Percentiles rank a stretch among this genome's conserved stretches.
Evolutionary conservation across 1,140 invertebrate genomes (phyloP).

Genomic region (Penaeus vannamei): DNA sequence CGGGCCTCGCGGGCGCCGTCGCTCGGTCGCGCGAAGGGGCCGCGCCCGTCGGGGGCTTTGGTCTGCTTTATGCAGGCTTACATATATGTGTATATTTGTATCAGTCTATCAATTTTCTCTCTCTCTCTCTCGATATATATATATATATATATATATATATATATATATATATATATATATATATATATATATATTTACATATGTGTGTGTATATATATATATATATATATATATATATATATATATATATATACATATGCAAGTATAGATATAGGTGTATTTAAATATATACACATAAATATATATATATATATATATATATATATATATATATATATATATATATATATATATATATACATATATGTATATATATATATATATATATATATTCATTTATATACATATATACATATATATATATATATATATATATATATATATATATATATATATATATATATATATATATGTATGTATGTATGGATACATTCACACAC

Average conservation of each 20-base stretch:
- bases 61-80: too few species aligned
- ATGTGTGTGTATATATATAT: not conserved
- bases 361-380: too few species aligned
- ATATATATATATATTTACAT: too few species aligned
- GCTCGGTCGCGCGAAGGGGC: not conserved
- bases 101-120: not conserved
- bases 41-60: too few species aligned
- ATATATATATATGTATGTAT: not conserved
- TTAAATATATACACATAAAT: not conserved
- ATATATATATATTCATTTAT: not conserved
- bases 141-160: not conserved
- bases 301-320: constrained; percentile 42
- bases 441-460: not conserved
- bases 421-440: not conserved
- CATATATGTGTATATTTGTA: too few species aligned
- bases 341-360: constrained; percentile 9
- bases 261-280: not conserved
- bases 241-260: not conserved
- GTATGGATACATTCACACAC: too few species aligned
- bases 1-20: not conserved
- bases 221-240: not conserved
- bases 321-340: constrained; percentile 2
- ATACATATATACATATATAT: too few species aligned
- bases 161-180: too few species aligned
- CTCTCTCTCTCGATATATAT: not conserved